Evolutionary conservation across 2,888 invertebrate genomes (phyloP).

Genomic region (Odontothrips loti): DNA sequence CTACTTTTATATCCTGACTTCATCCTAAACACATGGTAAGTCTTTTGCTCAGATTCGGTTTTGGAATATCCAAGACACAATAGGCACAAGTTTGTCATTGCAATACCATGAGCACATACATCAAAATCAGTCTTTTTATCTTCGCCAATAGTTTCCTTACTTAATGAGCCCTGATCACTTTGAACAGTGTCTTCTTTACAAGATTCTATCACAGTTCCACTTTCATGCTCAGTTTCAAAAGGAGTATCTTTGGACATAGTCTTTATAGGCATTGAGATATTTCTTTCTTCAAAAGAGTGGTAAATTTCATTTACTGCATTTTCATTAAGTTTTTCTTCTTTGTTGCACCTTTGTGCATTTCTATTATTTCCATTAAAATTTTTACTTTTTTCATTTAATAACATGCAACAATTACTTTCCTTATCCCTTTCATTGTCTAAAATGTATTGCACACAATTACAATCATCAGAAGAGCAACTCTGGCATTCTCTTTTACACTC

Average conservation of each 20-base stretch:
- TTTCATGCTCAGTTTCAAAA: not conserved
- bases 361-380: not conserved
- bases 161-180: not conserved
- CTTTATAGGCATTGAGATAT: not conserved
- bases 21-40: not conserved
- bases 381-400: not conserved
- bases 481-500: too few relatives aligned
- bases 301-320: too few relatives aligned
- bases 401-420: too few relatives aligned
- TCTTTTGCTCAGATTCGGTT: not conserved
- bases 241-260: not conserved
- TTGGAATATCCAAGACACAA: not conserved
- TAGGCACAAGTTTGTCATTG: slow-evolving; percentile 3
- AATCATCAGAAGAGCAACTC: too few relatives aligned
- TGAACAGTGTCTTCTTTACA: not conserved
- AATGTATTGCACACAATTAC: too few relatives aligned
- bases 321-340: not conserved
- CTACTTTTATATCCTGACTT: not conserved
- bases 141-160: not conserved
- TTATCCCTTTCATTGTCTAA: too few relatives aligned
- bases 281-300: not conserved
- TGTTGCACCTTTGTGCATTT: not conserved
- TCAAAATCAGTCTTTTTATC: not conserved
- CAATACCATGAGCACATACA: slow-evolving; percentile 7
- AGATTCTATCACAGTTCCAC: not conserved